Conservation (phyloP, 2,113 vertebrate species). For the Epinephelus lanceolatus region DNA sequence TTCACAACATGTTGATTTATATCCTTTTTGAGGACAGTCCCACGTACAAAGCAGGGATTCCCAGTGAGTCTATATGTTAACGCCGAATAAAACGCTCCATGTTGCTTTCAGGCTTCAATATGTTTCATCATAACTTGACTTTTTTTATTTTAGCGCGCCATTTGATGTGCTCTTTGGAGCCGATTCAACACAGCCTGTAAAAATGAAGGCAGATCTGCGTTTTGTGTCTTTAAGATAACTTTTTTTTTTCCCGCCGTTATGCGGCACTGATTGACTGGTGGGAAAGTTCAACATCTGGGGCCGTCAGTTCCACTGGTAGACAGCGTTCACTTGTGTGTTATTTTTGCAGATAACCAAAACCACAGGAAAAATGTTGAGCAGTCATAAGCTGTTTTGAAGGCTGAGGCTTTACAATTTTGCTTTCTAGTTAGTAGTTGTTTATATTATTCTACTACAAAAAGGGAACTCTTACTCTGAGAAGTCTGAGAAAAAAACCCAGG, state of each 20-base stretch:
- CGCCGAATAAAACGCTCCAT: neutral
- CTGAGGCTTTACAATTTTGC: neutral
- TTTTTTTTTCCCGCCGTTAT: slow-evolving; percentile 4
- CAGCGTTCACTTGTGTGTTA: slow-evolving; percentile 29
- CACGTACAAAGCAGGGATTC: slow-evolving; percentile 39
- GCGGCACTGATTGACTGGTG: slow-evolving; percentile 8
- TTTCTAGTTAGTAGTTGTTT: neutral
- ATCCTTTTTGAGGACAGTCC: slow-evolving; percentile 25
- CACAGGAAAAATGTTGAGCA: neutral
- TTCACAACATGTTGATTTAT: slow-evolving; percentile 41
- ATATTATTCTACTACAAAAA: neutral
- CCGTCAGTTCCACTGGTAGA: slow-evolving; percentile 21
- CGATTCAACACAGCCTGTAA: slow-evolving; percentile 4
- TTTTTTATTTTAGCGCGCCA: slow-evolving; percentile 13
- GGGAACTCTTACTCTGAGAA: neutral
- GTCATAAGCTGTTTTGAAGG: slow-evolving; percentile 18
- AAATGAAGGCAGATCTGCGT: slow-evolving; percentile 13
- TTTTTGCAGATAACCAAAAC: slow-evolving; percentile 23
- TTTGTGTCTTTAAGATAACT: neutral
- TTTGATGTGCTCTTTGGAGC: slow-evolving; percentile 26
- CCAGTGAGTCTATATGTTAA: neutral
- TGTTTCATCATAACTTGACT: slow-evolving; percentile 42
- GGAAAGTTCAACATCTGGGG: slow-evolving; percentile 25
- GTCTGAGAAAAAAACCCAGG: too few relatives aligned
- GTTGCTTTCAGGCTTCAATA: slow-evolving; percentile 27